Base-by-base conservation (phyloP, 2,113 vertebrate species). In the Pseudorasbora parva region DNA sequence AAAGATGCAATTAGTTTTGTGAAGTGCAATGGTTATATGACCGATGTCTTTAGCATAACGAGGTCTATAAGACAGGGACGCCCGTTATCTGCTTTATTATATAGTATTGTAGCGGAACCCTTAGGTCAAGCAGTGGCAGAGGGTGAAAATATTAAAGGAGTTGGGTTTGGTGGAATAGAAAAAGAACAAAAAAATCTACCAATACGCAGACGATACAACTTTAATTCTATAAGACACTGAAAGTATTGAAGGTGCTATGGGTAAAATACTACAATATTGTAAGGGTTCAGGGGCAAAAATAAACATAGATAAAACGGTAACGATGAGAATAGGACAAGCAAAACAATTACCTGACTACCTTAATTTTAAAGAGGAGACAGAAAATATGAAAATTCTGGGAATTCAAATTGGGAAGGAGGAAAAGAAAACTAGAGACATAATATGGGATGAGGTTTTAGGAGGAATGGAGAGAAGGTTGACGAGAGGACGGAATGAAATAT, bases 31-130 rank as follows among this genome's bases (percentile, higher is more conserved):
- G 51, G 51, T 21, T 47, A 21, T 56, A 8, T 56, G 7, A 56
- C 51, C 0, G 51, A 56, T 21, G 51, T 8, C 21, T 56, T 56
- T 56, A 56, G 2, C 2, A 21, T 56, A 21, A 10, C 47, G 1
- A 57, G 68, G 45, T 82, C 81, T 2, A 82, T 77, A 19, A 77
- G 27, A 21, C 74, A 77, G 17, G 74, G 51, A 1, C 59, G 74
- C 30, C 74, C 51, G 1, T 37, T 77, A 15, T 77, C 54, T 0
- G 30, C 75, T n/a, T 27, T 33, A 21, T 33, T 77, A 8, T 56
- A 77, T 7, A 57, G 27, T 11, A 17, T 64, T 1, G 78, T 80
- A 11, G 56, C 78, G 1, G 78, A 80, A 66, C 37, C 78, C 0
- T 15, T 80, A 11, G 59, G 78, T 2, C 9, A 19, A n/a, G 59